A percentile compares a stretch with the other conserved stretches of the same genome.
Conservation (phyloP, 1,140 invertebrate genomes). For the Ostrea denselamellosa region DNA sequence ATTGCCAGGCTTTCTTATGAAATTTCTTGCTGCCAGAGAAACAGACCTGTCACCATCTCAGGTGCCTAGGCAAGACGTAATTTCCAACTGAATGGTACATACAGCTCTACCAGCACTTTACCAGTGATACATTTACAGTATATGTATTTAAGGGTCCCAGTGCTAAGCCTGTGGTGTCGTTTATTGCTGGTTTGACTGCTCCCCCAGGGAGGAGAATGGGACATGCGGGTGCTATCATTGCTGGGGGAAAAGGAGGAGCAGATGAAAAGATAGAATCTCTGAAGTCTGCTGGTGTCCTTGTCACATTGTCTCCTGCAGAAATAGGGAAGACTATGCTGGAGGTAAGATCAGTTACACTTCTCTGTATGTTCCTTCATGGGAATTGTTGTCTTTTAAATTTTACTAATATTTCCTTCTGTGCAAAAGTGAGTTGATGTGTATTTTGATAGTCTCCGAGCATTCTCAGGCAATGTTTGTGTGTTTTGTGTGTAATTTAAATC, state of each 20-base stretch:
- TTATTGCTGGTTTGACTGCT: constrained; percentile 98
- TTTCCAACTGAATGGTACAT: too few species aligned
- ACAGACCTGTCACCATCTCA: too few species aligned
- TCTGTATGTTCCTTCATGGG: background rate
- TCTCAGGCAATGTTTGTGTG: background rate
- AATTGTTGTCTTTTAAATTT: background rate
- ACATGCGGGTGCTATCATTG: constrained; percentile 99
- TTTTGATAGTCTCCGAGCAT: background rate
- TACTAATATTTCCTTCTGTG: background rate
- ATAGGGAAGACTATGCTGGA: constrained; percentile 94
- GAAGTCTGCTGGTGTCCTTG: constrained; percentile 94
- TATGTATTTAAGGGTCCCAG: constrained; percentile 86
- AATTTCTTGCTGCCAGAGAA: too few species aligned
- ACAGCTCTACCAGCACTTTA: too few species aligned
- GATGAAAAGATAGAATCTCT: constrained; percentile 98
- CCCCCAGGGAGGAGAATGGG: constrained; percentile 99
- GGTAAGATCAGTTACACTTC: constrained; percentile 75
- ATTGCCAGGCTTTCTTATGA: too few species aligned
- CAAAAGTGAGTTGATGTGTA: background rate
- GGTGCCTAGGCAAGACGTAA: too few species aligned
- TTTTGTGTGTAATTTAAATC: background rate
- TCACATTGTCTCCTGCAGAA: constrained; percentile 97
- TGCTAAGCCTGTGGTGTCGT: constrained; percentile 98
- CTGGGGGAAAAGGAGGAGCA: constrained; percentile 98
- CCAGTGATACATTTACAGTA: too few species aligned